Base-by-base conservation (phyloP, 2,797 vertebrate species). In the Brotula barbata region DNA sequence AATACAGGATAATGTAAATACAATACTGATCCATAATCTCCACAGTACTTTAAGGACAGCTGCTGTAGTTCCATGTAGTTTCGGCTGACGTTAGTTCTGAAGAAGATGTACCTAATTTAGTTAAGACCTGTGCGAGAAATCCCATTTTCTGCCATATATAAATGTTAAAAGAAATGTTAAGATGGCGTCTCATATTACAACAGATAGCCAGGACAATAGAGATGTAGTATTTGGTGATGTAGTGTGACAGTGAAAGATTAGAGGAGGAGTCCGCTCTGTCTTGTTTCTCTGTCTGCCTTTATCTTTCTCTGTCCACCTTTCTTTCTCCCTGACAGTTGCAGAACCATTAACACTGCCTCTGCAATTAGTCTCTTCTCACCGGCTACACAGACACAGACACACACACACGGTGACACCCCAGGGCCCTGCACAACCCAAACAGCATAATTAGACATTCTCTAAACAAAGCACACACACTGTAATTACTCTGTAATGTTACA, bases 401-500 rank as follows among this genome's bases (percentile, higher is more conserved):
- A 63, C 57, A 65, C 41, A 75, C 51, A 60, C 61, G 16, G 68
- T 78, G 81, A 81, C 87, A 87, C 88, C 87, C 88, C 74, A 80
- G 82, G 86, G 84, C 81, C 77, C 66, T 69, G 76, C 73, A 74
- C 88, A 88, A 89, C 82, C 88, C 86, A 90, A 91, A 90, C 90
- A 90, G 82, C 86, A 89, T 91, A 92, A 92, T 92, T 90, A 91
- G 89, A 87, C 86, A 86, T 87, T 77, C 85, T 82, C 87, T 85
- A 92, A 93, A 92, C 91, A 92, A 91, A 90, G 90, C 87, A 91
- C 89, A 91, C 84, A 86, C 85, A 81, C 87, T 89, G 88, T 91
- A 91, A 93, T 92, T 93, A 91, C 80, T 84, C 85, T 87, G 87
- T 89, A 89, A 86, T 86, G 81, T 89, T 84, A 85, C 87, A 85